A percentile compares a stretch with the other conserved stretches of the same genome.
Conservation (phyloP, 2,888 invertebrate species). For the Subacronicta megacephala region DNA sequence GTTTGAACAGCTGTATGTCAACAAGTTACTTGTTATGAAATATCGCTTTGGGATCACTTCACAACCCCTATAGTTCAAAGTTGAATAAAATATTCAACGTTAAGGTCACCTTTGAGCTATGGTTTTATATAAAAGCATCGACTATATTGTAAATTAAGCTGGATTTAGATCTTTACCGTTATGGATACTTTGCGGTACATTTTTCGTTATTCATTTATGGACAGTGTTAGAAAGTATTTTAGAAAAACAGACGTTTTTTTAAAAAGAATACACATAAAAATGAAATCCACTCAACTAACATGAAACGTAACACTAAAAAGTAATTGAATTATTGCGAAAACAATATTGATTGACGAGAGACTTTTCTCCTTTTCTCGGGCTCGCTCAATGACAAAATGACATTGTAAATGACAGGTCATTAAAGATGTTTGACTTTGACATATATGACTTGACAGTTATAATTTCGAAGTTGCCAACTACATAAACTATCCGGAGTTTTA, state of each 20-base stretch:
- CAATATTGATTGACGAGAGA: background rate
- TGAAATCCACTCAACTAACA: slow-evolving; percentile 13
- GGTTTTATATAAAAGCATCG: slow-evolving; percentile 6
- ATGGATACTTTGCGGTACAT: slow-evolving; percentile 44
- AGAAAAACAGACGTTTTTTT: background rate
- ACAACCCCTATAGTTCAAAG: slow-evolving; percentile 6
- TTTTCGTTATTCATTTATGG: slow-evolving; percentile 27
- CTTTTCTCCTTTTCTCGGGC: no score
- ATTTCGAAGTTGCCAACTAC: no score
- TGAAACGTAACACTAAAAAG: slow-evolving; percentile 3
- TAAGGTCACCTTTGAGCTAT: slow-evolving; percentile 44
- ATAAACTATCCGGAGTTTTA: no score
- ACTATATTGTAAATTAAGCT: slow-evolving; percentile 15
- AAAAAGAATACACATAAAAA: slow-evolving; percentile 7
- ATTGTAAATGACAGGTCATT: no score
- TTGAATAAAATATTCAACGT: slow-evolving; percentile 6
- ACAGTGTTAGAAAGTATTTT: background rate
- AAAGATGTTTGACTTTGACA: no score
- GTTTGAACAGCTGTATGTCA: slow-evolving; percentile 58
- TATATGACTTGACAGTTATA: no score
- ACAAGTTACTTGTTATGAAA: slow-evolving; percentile 49
- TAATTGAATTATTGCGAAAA: slow-evolving; percentile 11
- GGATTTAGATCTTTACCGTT: slow-evolving; percentile 57
- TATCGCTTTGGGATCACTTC: slow-evolving; percentile 28
- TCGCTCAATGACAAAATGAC: no score